Conservation (phyloP, 1,140 invertebrate species). For the Anthonomus grandis region DNA sequence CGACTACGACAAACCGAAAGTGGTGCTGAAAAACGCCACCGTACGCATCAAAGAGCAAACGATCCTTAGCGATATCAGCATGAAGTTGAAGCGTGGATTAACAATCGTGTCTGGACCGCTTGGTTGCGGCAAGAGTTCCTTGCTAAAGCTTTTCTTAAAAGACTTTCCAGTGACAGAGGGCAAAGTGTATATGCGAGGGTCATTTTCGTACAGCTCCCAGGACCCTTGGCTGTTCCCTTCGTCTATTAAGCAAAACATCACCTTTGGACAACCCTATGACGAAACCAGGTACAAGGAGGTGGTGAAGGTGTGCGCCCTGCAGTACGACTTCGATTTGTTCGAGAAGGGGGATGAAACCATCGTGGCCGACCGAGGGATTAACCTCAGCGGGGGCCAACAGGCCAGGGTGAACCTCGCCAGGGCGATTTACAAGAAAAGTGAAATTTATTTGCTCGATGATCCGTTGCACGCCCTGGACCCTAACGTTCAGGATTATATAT, state of each 20-base stretch:
- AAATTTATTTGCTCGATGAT: conserved; percentile 80
- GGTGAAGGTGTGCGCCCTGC: conserved; percentile 30
- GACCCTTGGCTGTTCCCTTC: conserved; percentile 74
- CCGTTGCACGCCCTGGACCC: conserved; percentile 80
- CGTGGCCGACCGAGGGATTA: conserved; percentile 79
- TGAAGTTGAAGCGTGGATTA: conserved; percentile 53
- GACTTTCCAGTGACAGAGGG: conserved; percentile 66
- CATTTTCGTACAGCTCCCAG: conserved; percentile 74
- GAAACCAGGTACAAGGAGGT: conserved; percentile 36
- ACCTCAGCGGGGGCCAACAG: conserved; percentile 82
- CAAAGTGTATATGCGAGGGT: conserved; percentile 52
- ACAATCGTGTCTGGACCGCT: conserved; percentile 73
- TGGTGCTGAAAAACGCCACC: conserved; percentile 32
- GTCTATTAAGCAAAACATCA: conserved; percentile 60
- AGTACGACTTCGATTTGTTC: conserved; percentile 34
- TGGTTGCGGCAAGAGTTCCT: conserved; percentile 78
- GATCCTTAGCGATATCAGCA: conserved; percentile 51
- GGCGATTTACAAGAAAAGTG: conserved; percentile 75
- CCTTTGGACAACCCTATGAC: conserved; percentile 54
- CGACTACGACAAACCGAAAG: conserved; percentile 17
- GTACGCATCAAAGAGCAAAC: conserved; percentile 33
- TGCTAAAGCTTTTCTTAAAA: conserved; percentile 67
- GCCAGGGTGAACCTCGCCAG: conserved; percentile 86
- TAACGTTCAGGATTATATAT: conserved; percentile 76
- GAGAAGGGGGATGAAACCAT: conserved; percentile 67